Conservation (phyloP, 2,888 invertebrate species). For the Anthophora plumipes region DNA sequence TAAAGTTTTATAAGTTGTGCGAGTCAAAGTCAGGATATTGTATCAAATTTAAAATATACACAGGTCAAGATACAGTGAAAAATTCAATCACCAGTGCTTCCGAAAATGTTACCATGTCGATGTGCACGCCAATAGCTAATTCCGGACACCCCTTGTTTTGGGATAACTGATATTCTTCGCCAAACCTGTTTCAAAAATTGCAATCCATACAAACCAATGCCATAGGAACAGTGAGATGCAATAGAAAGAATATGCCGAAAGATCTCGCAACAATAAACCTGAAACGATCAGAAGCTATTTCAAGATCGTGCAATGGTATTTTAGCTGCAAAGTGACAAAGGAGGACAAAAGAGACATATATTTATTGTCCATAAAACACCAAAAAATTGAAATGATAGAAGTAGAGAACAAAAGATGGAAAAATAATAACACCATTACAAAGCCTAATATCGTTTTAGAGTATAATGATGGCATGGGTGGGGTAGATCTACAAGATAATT, state of each 20-base stretch:
- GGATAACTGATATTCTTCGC: neutral
- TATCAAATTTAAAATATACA: conserved; percentile 58
- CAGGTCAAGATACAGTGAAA: neutral
- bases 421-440: conserved; percentile 42
- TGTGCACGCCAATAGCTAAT: neutral
- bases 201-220: too few species aligned
- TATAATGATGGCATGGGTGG: conserved; percentile 11
- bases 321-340: too few species aligned
- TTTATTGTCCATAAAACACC: conserved; percentile 56
- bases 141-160: neutral
- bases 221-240: too few species aligned
- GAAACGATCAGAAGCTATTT: too few species aligned
- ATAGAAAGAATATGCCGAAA: too few species aligned
- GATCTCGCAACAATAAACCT: too few species aligned
- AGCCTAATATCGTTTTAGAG: conserved; percentile 49
- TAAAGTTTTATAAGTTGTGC: conserved; percentile 67
- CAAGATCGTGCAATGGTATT: too few species aligned
- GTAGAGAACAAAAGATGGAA: conserved; percentile 23
- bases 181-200: too few species aligned
- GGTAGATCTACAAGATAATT: conserved; percentile 57
- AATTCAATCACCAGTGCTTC: too few species aligned
- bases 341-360: too few species aligned
- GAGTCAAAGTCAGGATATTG: conserved; percentile 3
- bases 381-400: conserved; percentile 43
- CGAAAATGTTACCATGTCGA: too few species aligned